phyloP scores from a whole-genome alignment of 1,140 invertebrate genomes.

The Armadillidium nasatum region DNA sequence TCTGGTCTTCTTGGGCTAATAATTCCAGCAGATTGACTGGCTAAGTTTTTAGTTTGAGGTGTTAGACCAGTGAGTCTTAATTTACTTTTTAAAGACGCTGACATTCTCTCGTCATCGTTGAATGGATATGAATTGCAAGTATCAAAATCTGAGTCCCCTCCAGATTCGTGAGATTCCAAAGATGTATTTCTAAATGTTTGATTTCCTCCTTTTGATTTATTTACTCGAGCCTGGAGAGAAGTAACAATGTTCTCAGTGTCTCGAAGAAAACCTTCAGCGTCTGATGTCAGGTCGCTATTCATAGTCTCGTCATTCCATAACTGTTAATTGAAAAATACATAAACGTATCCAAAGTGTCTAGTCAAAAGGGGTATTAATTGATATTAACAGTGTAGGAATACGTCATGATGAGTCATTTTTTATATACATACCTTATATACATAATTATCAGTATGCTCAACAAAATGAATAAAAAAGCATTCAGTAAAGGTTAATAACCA shows the following conservation, averaged over 20 bases:
- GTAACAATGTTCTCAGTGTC: slow-evolving; percentile 56
- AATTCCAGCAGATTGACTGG: background rate
- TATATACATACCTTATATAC: no score
- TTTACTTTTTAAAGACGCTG: background rate
- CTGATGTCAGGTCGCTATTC: slow-evolving; percentile 8
- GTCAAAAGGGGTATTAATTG: no score
- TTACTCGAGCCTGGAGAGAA: slow-evolving; percentile 53
- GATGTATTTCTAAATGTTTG: slow-evolving; percentile 32
- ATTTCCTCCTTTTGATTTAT: slow-evolving; percentile 13
- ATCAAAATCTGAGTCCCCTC: slow-evolving; percentile 48
- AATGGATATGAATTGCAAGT: slow-evolving; percentile 46
- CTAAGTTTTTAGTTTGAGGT: background rate
- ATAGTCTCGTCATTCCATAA: background rate
- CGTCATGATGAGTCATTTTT: no score
- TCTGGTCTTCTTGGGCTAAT: background rate
- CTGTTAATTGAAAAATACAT: background rate
- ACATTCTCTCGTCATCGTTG: slow-evolving; percentile 33
- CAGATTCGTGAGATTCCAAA: slow-evolving; percentile 45
- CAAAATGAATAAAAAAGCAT: no score
- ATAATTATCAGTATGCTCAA: no score
- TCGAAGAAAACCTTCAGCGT: slow-evolving; percentile 48
- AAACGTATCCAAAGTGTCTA: background rate
- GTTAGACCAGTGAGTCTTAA: background rate
- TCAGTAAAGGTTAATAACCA: no score
- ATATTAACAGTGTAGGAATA: no score